A percentile compares a stretch with the other conserved stretches of the same genome.
Evolutionary conservation across 2,888 invertebrate genomes (phyloP).

Genomic region (Mythimna pallens): DNA sequence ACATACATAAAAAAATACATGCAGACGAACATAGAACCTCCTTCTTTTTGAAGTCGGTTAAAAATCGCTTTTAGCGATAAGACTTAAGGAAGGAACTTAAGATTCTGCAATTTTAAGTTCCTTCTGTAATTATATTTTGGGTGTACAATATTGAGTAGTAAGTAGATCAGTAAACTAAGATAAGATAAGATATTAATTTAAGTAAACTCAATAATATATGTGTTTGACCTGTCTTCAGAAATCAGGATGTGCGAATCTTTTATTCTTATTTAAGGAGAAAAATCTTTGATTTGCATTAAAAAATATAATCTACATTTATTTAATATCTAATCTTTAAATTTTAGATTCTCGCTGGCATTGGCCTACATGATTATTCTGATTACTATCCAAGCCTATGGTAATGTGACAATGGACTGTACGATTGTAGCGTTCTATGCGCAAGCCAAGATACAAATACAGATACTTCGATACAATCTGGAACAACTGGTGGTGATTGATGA

Average conservation of each 20-base stretch:
- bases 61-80: too few species aligned
- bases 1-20: too few species aligned
- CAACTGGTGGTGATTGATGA: slow-evolving; percentile 69
- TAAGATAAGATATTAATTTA: too few species aligned
- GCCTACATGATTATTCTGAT: slow-evolving; percentile 76
- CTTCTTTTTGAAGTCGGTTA: too few species aligned
- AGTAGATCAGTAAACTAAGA: too few species aligned
- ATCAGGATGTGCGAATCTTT: background rate
- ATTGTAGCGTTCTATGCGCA: slow-evolving; percentile 82
- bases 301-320: background rate
- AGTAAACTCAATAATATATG: background rate
- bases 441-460: slow-evolving; percentile 79
- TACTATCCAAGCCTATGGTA: slow-evolving; percentile 79
- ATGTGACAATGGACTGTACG: slow-evolving; percentile 83
- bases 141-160: too few species aligned
- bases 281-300: background rate
- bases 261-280: slow-evolving; percentile 1
- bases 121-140: too few species aligned
- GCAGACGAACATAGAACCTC: too few species aligned
- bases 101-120: too few species aligned
- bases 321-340: slow-evolving; percentile 55
- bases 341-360: slow-evolving; percentile 77
- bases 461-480: slow-evolving; percentile 79
- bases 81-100: too few species aligned
- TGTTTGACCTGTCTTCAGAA: background rate